Evolutionary conservation across 2,888 invertebrate genomes (phyloP), one percentile per base, ranked within the genome.

Genomic region (Uloborus plumipes): DNA sequence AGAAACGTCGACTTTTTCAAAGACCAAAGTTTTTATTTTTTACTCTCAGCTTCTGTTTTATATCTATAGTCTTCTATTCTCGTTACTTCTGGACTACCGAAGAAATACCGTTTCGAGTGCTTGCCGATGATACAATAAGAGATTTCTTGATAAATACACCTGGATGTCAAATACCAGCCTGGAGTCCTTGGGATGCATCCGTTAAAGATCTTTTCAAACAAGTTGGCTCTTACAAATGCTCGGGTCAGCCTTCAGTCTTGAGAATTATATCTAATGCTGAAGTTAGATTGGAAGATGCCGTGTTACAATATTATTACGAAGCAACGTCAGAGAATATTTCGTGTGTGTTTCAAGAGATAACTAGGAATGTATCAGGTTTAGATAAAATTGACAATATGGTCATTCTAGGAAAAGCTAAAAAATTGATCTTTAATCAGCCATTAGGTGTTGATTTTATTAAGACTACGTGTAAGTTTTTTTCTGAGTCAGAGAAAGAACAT

Each of bases 81-180:
- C 61, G 62, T n/a, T 62, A 51, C 47, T 26, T 66, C n/a, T 53
- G 15, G 6, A n/a, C 65, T 6, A 70, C 66, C 14, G 75, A 76
- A n/a, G 65, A 66, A n/a, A 31, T 31, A 16, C 26, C 70, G 3
- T 59, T 51, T 22, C 71, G 59, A 11, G 51, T 82, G n/a, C 26
- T 75, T 15, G 71, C 71, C 6, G 71, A 71, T 61, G 76, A 62
- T 15, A 53, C 51, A 13, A 50, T 71, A 14, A 31, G 58, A 20
- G 50, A 51, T 13, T 79, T 79, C n/a, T 47, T 80, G 13, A 62
- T 84, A 18, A 71, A 80, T 59, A 84, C 84, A 15, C 50, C 72
- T 58, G 84, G 80, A 18, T 84, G 80, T 15, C 80, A 80, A n/a
- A 84, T 84, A 16, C 84, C 84, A 11, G 67, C 74, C n/a, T 76